Conservation (phyloP, 2,888 invertebrate species). For the Ectemnius cavifrons region DNA sequence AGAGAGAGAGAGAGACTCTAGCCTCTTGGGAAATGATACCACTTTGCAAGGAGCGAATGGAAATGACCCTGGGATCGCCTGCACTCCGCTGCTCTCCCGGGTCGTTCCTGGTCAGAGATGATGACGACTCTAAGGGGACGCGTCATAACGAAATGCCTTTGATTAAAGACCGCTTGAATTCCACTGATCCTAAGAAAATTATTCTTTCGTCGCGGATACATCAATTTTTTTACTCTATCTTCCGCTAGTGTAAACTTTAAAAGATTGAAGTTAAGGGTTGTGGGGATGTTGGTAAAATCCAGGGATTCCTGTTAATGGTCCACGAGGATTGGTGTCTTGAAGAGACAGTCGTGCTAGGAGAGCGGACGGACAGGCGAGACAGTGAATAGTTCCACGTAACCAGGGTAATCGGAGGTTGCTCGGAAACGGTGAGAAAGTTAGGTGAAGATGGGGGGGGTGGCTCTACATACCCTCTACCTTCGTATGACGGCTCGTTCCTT, state of each 20-base stretch:
- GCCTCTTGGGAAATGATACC: conserved; percentile 76
- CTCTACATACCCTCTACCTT: conserved; percentile 29
- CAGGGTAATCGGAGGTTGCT: conserved; percentile 58
- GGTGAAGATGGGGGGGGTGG: conserved; percentile 21
- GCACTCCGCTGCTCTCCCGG: conserved; percentile 61
- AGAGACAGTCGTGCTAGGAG: not conserved
- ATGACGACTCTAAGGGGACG: conserved; percentile 60
- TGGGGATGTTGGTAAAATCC: not conserved
- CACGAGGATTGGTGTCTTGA: not conserved
- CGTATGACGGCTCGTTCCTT: conserved; percentile 58
- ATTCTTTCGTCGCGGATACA: conserved; percentile 2
- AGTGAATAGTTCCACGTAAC: conserved; percentile 38
- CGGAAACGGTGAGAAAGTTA: conserved; percentile 57
- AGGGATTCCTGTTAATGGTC: not conserved
- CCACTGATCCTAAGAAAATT: conserved; percentile 16
- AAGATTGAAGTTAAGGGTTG: not conserved
- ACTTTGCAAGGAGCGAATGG: conserved; percentile 76
- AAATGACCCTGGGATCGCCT: conserved; percentile 74
- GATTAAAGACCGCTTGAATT: conserved; percentile 51
- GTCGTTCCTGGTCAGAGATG: conserved; percentile 70
- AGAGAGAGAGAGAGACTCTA: conserved; percentile 35
- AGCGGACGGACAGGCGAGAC: conserved; percentile 2
- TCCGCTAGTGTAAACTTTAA: not conserved
- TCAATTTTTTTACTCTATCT: conserved; percentile 22
- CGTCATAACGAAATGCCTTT: conserved; percentile 44